Evolutionary conservation across 2,113 vertebrate genomes (phyloP), one percentile per base, ranked within the genome.

Genomic region (Larimichthys polyactis): DNA sequence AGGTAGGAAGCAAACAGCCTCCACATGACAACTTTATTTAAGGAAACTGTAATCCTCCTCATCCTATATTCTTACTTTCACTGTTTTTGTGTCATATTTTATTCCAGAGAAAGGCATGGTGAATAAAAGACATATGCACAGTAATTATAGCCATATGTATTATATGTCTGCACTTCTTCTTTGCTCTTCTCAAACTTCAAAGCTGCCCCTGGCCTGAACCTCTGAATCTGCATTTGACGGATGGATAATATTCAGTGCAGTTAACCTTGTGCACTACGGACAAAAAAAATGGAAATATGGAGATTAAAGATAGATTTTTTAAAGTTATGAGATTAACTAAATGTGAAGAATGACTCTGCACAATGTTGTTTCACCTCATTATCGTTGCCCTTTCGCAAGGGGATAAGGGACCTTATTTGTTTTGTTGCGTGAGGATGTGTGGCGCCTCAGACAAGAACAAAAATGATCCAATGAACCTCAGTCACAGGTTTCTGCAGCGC

Each of bases 181-280:
- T 52, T 43, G 5, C 43, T 32, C 14, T 24, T 49, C 40, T 16
- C 57, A 51, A 46, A 62, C 59, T 77, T 83, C 63, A 80, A 69
- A 85, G 64, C n/a, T 60, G 59, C 69, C 68, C 71, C 46, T 11
- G 32, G 52, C 24, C 70, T 83, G 57, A 82, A 48, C 75, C 67
- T 76, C 46, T 59, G 69, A 81, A 20, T 44, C n/a, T 29, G 29
- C 14, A 59, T 80, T 76, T 78, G 69, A 75, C 46, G 51, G 57
- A 4, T 58, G 17, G 46, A 66, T 62, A 68, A 82, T 5, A 70
- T 40, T 68, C 43, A 27, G 22, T 46, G 52, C 12, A 24, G 65
- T 87, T 78, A 71, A 87, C 72, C 59, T 62, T 15, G 62, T 69
- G 65, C 65, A 20, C 58, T 58, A 6, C 7, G 58, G 57, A 78